Conservation (phyloP, 2,113 vertebrate genomes). For the Phaethon lepturus region DNA sequence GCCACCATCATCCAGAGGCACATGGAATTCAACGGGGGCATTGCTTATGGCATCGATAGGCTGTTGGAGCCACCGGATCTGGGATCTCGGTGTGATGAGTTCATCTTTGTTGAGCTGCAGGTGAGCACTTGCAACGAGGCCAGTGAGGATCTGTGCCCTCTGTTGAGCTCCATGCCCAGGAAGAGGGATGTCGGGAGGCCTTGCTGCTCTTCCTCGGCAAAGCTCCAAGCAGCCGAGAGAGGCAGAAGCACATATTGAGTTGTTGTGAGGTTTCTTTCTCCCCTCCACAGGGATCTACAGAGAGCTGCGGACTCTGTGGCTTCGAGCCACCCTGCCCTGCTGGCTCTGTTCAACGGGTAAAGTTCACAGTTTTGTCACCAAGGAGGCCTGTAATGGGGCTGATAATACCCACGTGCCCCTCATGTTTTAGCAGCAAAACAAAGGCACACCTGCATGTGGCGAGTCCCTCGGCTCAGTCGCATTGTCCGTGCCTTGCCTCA, state of each 20-base stretch:
- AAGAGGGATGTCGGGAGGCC: not conserved
- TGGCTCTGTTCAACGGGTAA: slow-evolving; percentile 71
- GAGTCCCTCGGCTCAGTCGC: not conserved
- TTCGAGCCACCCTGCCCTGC: slow-evolving; percentile 64
- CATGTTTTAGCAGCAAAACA: not conserved
- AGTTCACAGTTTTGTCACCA: not conserved
- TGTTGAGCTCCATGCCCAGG: fast-evolving
- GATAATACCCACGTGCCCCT: not conserved
- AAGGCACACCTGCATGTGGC: not conserved
- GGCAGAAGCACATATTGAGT: not conserved
- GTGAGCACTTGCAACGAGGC: not conserved
- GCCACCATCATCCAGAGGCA: slow-evolving; percentile 83
- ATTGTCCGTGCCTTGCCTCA: not conserved
- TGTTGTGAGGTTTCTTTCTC: not conserved
- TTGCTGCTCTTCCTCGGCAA: not conserved
- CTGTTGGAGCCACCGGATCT: slow-evolving; percentile 90
- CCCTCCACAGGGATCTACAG: not conserved
- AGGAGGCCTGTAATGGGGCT: not conserved
- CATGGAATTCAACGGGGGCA: slow-evolving; percentile 84
- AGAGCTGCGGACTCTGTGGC: slow-evolving; percentile 75
- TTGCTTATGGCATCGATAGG: slow-evolving; percentile 89
- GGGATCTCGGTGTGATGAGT: slow-evolving; percentile 87
- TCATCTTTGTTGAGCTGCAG: slow-evolving; percentile 49
- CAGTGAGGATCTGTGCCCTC: not conserved
- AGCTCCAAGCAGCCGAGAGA: not conserved